Conservation (phyloP, 2,113 vertebrate genomes). For the Lonchura striata region DNA sequence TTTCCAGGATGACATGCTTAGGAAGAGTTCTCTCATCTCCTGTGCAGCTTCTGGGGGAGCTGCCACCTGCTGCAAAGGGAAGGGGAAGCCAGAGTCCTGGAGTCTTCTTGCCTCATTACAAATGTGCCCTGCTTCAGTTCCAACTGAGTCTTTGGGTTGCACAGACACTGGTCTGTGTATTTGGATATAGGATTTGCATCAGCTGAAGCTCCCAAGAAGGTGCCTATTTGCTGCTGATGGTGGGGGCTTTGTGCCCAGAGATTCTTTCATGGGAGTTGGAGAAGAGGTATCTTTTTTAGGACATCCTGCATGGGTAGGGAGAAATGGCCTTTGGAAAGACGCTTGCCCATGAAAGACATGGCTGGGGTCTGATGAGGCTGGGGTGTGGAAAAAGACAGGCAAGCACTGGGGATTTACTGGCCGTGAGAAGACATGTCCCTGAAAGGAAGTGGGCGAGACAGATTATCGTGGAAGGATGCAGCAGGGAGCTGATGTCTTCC, state of each 20-base stretch:
- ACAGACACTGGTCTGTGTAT: background rate
- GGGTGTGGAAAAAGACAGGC: background rate
- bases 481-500: slow-evolving; percentile 34
- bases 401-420: background rate
- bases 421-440: background rate
- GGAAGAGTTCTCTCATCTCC: background rate
- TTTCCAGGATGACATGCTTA: background rate
- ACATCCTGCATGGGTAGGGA: background rate
- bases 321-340: background rate
- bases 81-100: background rate
- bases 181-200: background rate
- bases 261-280: background rate
- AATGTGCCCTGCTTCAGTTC: background rate
- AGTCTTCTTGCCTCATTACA: background rate
- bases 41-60: background rate
- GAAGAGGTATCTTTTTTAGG: background rate
- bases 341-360: background rate
- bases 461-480: background rate
- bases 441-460: slow-evolving; percentile 12
- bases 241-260: background rate
- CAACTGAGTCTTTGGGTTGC: background rate
- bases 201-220: background rate
- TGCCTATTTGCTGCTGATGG: rapidly evolving
- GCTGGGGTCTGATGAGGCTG: rapidly evolving
- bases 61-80: background rate